phyloP scores from a whole-genome alignment of 2,797 vertebrate species.

The Chelidonichthys spinosus region DNA sequence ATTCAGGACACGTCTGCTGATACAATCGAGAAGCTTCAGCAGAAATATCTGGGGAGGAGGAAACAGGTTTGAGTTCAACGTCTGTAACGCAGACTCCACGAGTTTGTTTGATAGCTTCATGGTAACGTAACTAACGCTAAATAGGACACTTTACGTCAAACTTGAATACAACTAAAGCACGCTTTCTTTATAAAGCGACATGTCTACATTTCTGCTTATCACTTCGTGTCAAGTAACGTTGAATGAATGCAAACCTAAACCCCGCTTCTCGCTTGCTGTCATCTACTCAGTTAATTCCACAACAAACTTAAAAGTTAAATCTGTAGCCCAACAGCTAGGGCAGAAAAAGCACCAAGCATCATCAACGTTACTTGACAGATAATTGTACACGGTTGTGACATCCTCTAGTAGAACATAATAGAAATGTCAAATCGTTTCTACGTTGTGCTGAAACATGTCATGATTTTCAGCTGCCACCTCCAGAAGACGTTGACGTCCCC shows the following conservation, averaged over 20 bases:
- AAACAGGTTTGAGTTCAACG: slow-evolving; percentile 57
- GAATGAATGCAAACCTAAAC: not conserved
- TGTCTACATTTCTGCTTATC: too few relatives aligned
- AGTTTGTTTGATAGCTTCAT: not conserved
- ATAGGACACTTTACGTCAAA: too few relatives aligned
- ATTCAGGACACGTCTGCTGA: not conserved
- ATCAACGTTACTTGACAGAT: not conserved
- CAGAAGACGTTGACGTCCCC: not conserved
- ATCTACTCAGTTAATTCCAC: not conserved
- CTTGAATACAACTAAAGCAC: too few relatives aligned
- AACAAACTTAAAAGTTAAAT: not conserved
- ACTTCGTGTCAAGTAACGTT: too few relatives aligned
- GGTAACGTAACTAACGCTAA: not conserved
- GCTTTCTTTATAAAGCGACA: too few relatives aligned
- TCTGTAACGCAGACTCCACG: too few relatives aligned
- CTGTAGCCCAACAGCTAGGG: not conserved
- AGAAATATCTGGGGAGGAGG: slow-evolving; percentile 53
- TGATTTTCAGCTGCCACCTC: slow-evolving; percentile 27
- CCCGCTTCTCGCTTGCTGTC: not conserved
- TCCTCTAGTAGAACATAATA: not conserved
- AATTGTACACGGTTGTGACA: not conserved
- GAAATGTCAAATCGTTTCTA: not conserved
- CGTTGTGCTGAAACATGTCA: not conserved
- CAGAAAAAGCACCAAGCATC: not conserved
- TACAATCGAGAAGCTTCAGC: slow-evolving; percentile 34